Percentiles rank a stretch among this genome's conserved stretches.
These are phyloP conservation scores for Bombus vancouverensis DNA, from an alignment of 1,140 invertebrate species.

Conservation along the genomic window DNA sequence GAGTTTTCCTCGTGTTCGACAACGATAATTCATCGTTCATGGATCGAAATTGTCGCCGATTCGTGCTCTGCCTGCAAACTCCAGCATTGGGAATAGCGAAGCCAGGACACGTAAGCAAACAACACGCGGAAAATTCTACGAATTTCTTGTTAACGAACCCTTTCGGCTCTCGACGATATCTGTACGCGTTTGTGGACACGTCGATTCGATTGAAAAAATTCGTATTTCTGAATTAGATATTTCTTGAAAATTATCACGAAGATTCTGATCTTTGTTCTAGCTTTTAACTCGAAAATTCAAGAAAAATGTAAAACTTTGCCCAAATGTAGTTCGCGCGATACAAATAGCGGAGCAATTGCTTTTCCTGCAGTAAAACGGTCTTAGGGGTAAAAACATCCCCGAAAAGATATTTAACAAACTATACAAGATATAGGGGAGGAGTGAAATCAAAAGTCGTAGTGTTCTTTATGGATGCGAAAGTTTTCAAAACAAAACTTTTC, in stretches of 20 bases:
- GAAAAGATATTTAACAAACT: no score
- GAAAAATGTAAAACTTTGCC: no score
- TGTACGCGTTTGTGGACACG: neutral
- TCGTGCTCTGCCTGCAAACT: neutral
- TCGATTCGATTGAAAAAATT: neutral
- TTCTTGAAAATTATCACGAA: neutral
- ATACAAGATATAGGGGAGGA: no score
- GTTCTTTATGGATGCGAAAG: no score
- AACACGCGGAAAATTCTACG: neutral
- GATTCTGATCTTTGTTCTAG: no score
- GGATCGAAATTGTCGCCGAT: conserved; percentile 2
- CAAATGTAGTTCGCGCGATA: fast-evolving
- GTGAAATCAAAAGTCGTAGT: no score
- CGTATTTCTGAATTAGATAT: neutral
- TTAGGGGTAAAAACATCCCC: no score
- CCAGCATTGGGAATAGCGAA: neutral
- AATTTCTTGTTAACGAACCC: conserved; percentile 27
- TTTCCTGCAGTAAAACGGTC: no score
- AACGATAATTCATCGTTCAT: neutral
- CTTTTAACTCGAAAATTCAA: no score
- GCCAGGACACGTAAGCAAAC: neutral
- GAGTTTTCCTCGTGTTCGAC: neutral
- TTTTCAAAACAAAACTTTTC: no score
- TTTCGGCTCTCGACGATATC: neutral
- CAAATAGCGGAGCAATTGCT: no score